Evolutionary conservation across 1,140 invertebrate genomes (phyloP), one percentile per base, ranked within the genome.

Genomic region (Zaprionus lachaisei): DNA sequence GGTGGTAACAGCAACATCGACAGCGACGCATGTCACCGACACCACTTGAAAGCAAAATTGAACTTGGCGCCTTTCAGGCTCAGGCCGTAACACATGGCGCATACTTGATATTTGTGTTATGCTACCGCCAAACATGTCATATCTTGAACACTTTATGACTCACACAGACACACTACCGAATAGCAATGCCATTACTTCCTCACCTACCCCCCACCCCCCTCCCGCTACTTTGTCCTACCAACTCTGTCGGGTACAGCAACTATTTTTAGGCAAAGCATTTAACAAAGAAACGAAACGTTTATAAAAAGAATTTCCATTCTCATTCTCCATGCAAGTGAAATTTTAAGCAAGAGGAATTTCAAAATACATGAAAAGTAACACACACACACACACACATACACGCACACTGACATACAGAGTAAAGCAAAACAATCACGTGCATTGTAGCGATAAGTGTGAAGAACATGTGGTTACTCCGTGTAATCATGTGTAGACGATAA

Each of bases 31-130:
- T 80, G 78, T 80, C 65, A 60, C 57, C 67, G 26, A 77, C 58
- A 61, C 47, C 84, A 89, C 84, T 87, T 84, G 81, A 81, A 79
- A 72, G 60, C 68, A 54, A 85, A 87, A 87, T 87, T 85, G 83
- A 83, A 87, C 72, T 55, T 64, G 83, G 84, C 84, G 84, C 85
- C 81, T 84, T 57, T 60, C 54, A 38, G 84, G 55, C 79, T 79
- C 67, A 49, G 71, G 22, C 51, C 31, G 72, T 73, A 70, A 72
- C 81, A 84, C 84, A 90, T 89, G 78, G 71, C 83, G 83, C 72
- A 80, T 84, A 67, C 81, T 83, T 79, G 71, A 89, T 89, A 79
- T 70, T 70, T 71, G 26, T 73, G 70, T 51, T 56, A 77, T 41
- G 58, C 66, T 37, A 20, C 44, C 44, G 44, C 44, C 44, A 51